Percentiles rank a stretch among this genome's conserved stretches.
These are phyloP conservation scores for Diabrotica virgifera DNA, from an alignment of 1,140 invertebrate species.

Conservation along the genomic window DNA sequence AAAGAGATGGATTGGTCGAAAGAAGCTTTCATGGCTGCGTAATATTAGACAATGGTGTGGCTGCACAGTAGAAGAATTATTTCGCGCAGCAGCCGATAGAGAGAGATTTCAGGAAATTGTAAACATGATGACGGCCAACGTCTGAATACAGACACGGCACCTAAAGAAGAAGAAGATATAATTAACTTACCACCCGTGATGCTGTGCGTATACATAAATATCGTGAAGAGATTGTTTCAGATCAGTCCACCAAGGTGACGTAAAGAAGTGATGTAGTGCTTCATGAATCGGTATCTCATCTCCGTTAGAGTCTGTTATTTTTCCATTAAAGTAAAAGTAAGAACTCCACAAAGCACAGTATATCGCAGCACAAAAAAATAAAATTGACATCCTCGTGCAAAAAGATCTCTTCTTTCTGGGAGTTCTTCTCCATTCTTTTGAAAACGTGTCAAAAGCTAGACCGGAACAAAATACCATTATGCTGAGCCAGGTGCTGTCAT, in stretches of 20 bases:
- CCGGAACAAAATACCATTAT: constrained; percentile 62
- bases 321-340: constrained; percentile 87
- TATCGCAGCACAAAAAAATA: constrained; percentile 61
- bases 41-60: no score
- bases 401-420: constrained; percentile 54
- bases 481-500: constrained; percentile 66
- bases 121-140: no score
- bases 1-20: no score
- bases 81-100: no score
- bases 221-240: constrained; percentile 71
- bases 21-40: no score
- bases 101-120: no score
- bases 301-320: constrained; percentile 79
- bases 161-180: no score
- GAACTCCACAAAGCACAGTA: constrained; percentile 73
- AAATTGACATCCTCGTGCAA: constrained; percentile 48
- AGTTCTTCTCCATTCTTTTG: constrained; percentile 73
- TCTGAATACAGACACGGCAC: no score
- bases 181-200: constrained; percentile 52
- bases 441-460: constrained; percentile 67
- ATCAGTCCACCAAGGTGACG: constrained; percentile 77
- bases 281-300: constrained; percentile 85
- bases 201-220: constrained; percentile 49
- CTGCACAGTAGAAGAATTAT: no score
- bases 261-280: constrained; percentile 85